Base-by-base conservation (phyloP, 1,140 invertebrate genomes). In the Diachasmimorpha longicaudata region DNA sequence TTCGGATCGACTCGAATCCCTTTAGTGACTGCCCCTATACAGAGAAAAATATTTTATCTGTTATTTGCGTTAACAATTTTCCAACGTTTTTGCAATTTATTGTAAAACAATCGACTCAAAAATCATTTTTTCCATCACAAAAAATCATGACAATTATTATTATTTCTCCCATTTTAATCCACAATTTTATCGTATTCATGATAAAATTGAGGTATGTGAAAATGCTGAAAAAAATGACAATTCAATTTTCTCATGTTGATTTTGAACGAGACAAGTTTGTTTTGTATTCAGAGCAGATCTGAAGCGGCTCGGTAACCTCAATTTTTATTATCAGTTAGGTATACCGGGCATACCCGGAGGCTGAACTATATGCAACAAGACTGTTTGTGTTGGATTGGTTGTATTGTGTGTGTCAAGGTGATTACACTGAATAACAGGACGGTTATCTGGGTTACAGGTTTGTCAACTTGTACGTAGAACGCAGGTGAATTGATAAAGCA, bases 251-350 rank as follows among this genome's bases (percentile, higher is more conserved):
- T 13, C 39, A 13, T 42, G 48, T 52, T 52, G 48, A 52, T 52
- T 52, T 52, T 52, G 14, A 52, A 52, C 48, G 48, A 52, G 48
- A 52, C 48, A 19, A 52, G 31, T 37, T 37, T 36, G 37, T 68
- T 66, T 44, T 44, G 36, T 44, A 67, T 74, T 74, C 58, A 46
- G 58, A 68, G 52, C 66, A 68, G 31, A 68, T 68, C 66, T 66
- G 63, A 63, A 44, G 37, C 25, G 44, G 16, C 36, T 52, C 21
- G 55, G 58, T 67, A 74, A 74, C 72, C 72, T 74, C 72, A 74
- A 74, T 74, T 74, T 74, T 74, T 74, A 74, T 74, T 67, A 74
- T 75, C 74, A 69, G 74, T 16, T 67, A 42, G 46, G 44, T 63
- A 19, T 63, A 37, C 31, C 42, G 9, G 42, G 39, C 23, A 21